These are phyloP conservation scores for Pyrgilauda ruficollis DNA, from an alignment of 2,113 vertebrate species.

Conservation along the genomic window DNA sequence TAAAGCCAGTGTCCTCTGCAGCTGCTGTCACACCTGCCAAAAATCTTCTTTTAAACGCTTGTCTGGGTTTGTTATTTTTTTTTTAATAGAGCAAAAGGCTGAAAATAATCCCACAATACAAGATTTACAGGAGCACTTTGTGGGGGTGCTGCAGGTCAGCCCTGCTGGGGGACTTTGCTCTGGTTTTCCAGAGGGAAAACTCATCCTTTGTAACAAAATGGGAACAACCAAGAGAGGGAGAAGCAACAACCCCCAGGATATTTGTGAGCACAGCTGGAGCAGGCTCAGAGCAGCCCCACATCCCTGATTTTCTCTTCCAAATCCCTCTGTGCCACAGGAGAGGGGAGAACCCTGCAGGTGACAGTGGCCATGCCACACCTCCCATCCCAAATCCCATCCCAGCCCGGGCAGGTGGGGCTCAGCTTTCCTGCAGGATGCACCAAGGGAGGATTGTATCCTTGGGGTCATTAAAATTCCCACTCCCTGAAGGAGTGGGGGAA, in stretches of 20 bases:
- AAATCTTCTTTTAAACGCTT: not conserved
- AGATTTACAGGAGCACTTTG: not conserved
- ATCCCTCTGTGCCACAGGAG: not conserved
- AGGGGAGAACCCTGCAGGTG: not conserved
- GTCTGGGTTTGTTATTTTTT: not conserved
- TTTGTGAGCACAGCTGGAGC: not conserved
- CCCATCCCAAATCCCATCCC: rapidly evolving
- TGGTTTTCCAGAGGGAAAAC: not conserved
- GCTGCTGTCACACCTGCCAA: not conserved
- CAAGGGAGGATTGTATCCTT: rapidly evolving
- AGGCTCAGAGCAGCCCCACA: rapidly evolving
- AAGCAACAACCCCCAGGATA: not conserved
- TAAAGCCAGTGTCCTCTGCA: not conserved
- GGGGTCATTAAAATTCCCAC: not conserved
- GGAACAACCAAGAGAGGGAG: not conserved
- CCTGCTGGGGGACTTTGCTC: not conserved
- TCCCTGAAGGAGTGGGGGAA: not conserved
- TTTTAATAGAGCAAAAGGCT: not conserved
- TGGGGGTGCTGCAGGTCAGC: not conserved
- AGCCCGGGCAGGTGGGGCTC: not conserved
- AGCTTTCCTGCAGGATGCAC: too few relatives aligned
- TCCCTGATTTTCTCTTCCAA: not conserved
- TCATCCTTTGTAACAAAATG: not conserved
- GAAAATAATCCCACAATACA: not conserved
- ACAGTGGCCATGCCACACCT: rapidly evolving